A percentile compares a stretch with the other conserved stretches of the same genome.
phyloP scores from a whole-genome alignment of 2,797 vertebrate species.

The Sparidentex hasta region DNA sequence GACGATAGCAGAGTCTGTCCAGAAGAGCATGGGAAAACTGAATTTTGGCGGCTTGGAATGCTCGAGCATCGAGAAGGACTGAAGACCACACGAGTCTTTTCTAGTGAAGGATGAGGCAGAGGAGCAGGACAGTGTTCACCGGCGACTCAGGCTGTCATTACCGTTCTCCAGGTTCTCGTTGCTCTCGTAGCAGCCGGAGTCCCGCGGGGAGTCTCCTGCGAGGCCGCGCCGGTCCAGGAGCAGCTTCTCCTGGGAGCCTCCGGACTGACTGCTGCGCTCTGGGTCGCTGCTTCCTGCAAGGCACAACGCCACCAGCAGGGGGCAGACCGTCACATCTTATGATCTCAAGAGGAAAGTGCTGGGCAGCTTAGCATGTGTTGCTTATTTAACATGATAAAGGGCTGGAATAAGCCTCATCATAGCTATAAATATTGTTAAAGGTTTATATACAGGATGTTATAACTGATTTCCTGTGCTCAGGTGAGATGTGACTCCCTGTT shows the following conservation, averaged over 20 bases:
- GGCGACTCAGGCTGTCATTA: constrained; percentile 84
- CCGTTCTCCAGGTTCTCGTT: constrained; percentile 96
- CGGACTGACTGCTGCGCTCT: constrained; percentile 81
- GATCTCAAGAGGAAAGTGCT: neutral
- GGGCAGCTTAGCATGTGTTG: neutral
- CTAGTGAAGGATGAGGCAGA: constrained; percentile 54
- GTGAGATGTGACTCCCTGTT: neutral
- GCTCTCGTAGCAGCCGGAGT: constrained; percentile 98
- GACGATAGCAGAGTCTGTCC: constrained; percentile 63
- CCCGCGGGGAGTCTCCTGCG: constrained; percentile 91
- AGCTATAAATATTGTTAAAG: too few species aligned
- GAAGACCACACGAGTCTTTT: constrained; percentile 43
- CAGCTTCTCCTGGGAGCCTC: constrained; percentile 92
- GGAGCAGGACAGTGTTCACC: constrained; percentile 63
- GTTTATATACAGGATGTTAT: too few species aligned
- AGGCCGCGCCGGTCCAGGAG: constrained; percentile 86
- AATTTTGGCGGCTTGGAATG: constrained; percentile 63
- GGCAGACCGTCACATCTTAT: constrained; percentile 28
- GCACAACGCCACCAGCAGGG: constrained; percentile 54
- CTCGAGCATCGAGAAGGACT: constrained; percentile 49
- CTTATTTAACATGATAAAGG: neutral
- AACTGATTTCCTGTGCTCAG: neutral
- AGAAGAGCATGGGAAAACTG: constrained; percentile 54
- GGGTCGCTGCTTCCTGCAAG: constrained; percentile 92
- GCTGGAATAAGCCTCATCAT: too few species aligned